Base-by-base conservation (phyloP, 1,140 invertebrate genomes). In the Pogonomyrmex barbatus region DNA sequence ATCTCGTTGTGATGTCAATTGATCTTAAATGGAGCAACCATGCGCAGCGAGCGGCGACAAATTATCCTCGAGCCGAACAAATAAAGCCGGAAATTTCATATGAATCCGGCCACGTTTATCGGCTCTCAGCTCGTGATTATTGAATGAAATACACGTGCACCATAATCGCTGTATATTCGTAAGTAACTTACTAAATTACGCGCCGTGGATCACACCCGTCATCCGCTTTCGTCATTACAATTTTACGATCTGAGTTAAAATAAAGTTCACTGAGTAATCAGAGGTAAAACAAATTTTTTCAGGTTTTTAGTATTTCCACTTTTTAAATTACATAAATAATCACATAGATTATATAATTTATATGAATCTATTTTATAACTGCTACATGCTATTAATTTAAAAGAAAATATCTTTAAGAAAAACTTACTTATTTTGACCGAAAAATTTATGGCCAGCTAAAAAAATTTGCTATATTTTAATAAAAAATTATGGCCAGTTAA, bases 41-140 rank as follows among this genome's bases (percentile, higher is more conserved):
- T 58, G 67, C 17, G 73, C 39, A 56, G 9, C 36, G n/a, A 86
- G 73, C 36, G n/a, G 30, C 52, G 62, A 87, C 68, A 50, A 88
- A 89, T 88, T 76, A 67, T 87, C 78, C 47, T 88, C 52, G 76
- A 12, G 63, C 42, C 33, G n/a, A 63, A 75, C 83, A 89, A 88
- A 90, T 81, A 67, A 87, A 91, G 63, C 87, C 88, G 90, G 89
- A 91, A 91, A 86, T 90, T 89, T 85, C 85, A 87, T 90, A 86
- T 90, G 76, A 89, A 89, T 89, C 83, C 62, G 33, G 52, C 17
- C 52, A 50, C 76, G 78, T 91, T 86, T 90, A 83, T 85, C 68
- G 77, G 81, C 47, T 56, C 24, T 62, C 52, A 65, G 68, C 14
- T 60, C 65, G 63, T 8, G 42, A 58, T 10, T 56, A 36, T 45